Conservation (phyloP, 2,797 vertebrate species). For the Pipistrellus pygmaeus region DNA sequence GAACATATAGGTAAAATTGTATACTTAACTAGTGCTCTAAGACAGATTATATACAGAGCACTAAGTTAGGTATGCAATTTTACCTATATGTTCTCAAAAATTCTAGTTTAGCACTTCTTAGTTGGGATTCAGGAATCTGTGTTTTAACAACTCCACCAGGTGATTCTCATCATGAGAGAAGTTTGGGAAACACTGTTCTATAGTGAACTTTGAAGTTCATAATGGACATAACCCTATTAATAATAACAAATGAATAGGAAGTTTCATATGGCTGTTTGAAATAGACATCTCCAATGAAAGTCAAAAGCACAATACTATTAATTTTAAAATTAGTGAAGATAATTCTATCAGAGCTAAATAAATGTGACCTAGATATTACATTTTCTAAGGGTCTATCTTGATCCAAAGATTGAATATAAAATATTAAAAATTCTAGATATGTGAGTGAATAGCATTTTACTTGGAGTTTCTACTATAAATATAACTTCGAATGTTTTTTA, state of each 20-base stretch:
- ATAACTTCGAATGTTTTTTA: not conserved
- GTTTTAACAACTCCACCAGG: too few relatives aligned
- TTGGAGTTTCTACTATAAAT: conserved; percentile 47
- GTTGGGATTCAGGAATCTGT: too few relatives aligned
- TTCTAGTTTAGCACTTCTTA: too few relatives aligned
- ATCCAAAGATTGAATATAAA: conserved; percentile 57
- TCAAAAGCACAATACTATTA: not conserved
- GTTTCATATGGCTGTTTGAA: not conserved
- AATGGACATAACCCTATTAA: not conserved
- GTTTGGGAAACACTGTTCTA: too few relatives aligned
- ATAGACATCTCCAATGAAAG: conserved; percentile 1
- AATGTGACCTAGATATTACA: conserved; percentile 29
- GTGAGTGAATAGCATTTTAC: conserved; percentile 34
- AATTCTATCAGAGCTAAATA: conserved; percentile 44
- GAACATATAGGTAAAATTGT: too few relatives aligned
- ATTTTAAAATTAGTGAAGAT: conserved; percentile 2
- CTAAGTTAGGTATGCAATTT: too few relatives aligned
- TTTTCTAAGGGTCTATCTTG: not conserved
- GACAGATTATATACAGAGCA: too few relatives aligned
- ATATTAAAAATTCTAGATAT: conserved; percentile 29
- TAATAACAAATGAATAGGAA: not conserved
- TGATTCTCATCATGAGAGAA: too few relatives aligned
- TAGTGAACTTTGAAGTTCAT: not conserved
- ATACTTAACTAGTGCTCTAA: too few relatives aligned
- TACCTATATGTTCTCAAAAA: too few relatives aligned